Evolutionary conservation across 2,113 vertebrate genomes (phyloP).

Genomic region (Menidia beryllina): DNA sequence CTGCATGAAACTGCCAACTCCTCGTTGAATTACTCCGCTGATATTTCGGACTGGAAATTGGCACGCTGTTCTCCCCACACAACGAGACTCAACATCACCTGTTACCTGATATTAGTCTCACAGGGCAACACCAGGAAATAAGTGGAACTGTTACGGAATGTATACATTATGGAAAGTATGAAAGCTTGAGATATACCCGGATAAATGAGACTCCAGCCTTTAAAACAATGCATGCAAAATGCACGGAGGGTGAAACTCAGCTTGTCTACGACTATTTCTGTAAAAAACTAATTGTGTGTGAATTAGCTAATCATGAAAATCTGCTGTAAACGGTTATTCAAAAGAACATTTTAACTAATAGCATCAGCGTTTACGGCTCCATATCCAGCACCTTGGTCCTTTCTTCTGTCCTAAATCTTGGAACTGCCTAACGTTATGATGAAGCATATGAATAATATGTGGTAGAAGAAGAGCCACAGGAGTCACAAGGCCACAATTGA

Average conservation of each 20-base stretch:
- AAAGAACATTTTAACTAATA: background rate
- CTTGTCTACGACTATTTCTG: too few relatives aligned
- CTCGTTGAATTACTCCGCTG: background rate
- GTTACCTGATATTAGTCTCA: background rate
- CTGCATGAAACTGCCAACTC: slow-evolving; percentile 36
- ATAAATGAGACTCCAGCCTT: background rate
- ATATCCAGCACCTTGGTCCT: slow-evolving; percentile 1
- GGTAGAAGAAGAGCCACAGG: background rate
- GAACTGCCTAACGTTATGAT: background rate
- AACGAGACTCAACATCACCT: background rate
- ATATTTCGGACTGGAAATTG: slow-evolving; percentile 11
- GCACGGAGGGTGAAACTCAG: background rate
- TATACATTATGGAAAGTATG: background rate
- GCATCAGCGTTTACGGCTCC: background rate
- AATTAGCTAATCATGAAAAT: too few relatives aligned
- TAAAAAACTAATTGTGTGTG: too few relatives aligned
- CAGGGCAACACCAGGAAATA: slow-evolving; percentile 5
- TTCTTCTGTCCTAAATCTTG: background rate
- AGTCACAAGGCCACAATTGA: too few relatives aligned
- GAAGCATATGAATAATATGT: slow-evolving; percentile 1
- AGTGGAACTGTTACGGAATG: background rate
- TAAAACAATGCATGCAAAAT: background rate
- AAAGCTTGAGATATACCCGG: background rate
- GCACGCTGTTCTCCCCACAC: background rate
- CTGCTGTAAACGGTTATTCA: background rate